Conservation (phyloP, 2,797 vertebrate genomes). For the Centroberyx gerrardi region DNA sequence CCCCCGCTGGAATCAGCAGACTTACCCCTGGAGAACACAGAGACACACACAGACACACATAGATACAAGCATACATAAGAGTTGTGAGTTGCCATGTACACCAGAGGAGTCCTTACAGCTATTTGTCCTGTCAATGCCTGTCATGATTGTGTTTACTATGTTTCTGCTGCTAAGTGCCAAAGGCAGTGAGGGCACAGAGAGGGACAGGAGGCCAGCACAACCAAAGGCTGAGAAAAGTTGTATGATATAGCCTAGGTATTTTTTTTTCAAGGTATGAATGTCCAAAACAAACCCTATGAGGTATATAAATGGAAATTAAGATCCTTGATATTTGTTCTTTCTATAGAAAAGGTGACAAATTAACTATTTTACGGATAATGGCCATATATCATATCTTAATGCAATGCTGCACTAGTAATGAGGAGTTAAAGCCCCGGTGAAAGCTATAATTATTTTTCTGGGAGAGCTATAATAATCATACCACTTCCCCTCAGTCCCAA, state of each 20-base stretch:
- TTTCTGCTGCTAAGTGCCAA: not conserved
- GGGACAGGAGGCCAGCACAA: not conserved
- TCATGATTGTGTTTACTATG: not conserved
- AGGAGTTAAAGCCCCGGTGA: conserved; percentile 19
- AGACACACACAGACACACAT: conserved; percentile 26
- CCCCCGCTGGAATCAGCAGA: conserved; percentile 96
- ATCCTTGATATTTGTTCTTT: not conserved
- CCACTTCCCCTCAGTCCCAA: conserved; percentile 25
- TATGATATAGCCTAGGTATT: too few relatives aligned
- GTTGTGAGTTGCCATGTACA: conserved; percentile 20
- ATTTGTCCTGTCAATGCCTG: not conserved
- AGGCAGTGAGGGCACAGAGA: not conserved
- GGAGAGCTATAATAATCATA: conserved; percentile 37
- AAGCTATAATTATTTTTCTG: conserved; percentile 40
- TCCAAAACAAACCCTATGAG: not conserved
- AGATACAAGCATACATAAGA: conserved; percentile 20
- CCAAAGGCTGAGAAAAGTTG: too few relatives aligned
- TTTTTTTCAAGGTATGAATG: too few relatives aligned
- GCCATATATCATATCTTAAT: too few relatives aligned
- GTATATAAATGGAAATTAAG: not conserved
- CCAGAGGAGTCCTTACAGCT: not conserved
- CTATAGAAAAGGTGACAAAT: too few relatives aligned
- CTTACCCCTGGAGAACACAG: conserved; percentile 90
- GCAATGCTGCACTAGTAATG: not conserved
- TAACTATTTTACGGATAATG: too few relatives aligned